Conservation (phyloP, 2,888 invertebrate species). For the Caprella mutica region DNA sequence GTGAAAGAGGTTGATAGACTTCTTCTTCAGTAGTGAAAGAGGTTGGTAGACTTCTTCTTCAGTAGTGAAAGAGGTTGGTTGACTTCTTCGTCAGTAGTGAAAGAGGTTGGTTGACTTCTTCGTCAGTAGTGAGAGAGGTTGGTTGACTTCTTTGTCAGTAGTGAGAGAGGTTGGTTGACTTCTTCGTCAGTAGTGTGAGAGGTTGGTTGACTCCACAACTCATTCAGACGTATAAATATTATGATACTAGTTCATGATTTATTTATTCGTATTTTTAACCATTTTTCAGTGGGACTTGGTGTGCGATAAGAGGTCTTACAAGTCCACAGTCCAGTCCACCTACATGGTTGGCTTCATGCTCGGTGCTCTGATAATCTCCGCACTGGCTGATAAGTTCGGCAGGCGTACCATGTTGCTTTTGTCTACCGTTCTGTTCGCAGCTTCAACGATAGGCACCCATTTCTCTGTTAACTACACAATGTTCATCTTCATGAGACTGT, state of each 20-base stretch:
- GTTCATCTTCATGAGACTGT: constrained; percentile 34
- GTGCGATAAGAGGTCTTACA: constrained; percentile 17
- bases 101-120: too few species aligned
- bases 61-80: too few species aligned
- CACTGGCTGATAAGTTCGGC: constrained; percentile 33
- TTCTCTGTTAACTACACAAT: constrained; percentile 30
- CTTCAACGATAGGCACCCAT: constrained; percentile 28
- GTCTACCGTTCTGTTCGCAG: constrained; percentile 31
- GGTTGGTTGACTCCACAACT: background rate
- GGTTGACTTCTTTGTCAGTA: too few species aligned
- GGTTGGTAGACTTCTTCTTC: background rate
- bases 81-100: too few species aligned
- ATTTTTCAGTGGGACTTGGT: constrained; percentile 29
- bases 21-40: background rate
- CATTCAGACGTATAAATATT: too few species aligned
- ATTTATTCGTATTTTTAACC: background rate
- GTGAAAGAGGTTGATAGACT: too few species aligned
- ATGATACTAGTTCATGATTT: background rate
- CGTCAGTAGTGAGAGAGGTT: too few species aligned
- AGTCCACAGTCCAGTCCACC: constrained; percentile 26
- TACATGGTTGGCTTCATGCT: constrained; percentile 33
- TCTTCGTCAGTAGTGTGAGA: too few species aligned
- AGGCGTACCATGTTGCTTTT: constrained; percentile 29
- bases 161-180: too few species aligned
- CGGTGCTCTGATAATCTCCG: constrained; percentile 31